Evolutionary conservation across 2,797 vertebrate species (phyloP).

Genomic region (Tinamus major): DNA sequence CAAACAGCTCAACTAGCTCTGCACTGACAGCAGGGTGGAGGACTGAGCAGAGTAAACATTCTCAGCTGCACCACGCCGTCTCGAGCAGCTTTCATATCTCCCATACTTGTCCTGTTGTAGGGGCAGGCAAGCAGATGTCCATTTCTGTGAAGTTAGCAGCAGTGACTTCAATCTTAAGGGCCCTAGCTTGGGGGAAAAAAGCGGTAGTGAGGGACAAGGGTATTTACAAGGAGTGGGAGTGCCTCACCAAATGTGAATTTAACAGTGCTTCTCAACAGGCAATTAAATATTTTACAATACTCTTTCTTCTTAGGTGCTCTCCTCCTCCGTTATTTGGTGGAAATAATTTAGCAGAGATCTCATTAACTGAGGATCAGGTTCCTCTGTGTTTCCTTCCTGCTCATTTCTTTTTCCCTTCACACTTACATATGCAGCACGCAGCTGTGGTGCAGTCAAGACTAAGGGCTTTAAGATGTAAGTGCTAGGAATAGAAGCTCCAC

Average conservation of each 20-base stretch:
- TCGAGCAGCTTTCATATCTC: not conserved
- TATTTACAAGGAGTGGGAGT: not conserved
- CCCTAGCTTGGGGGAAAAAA: not conserved
- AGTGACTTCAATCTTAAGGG: not conserved
- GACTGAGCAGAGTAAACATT: not conserved
- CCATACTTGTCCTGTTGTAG: not conserved
- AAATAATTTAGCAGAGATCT: not conserved
- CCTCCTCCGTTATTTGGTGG: not conserved
- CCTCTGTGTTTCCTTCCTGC: slow-evolving; percentile 27
- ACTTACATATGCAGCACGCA: fast-evolving
- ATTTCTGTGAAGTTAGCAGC: not conserved
- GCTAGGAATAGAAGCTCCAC: slow-evolving; percentile 6
- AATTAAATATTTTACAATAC: not conserved
- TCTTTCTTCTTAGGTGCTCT: not conserved
- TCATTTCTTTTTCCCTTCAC: slow-evolving; percentile 5
- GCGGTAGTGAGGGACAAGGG: not conserved
- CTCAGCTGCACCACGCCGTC: not conserved
- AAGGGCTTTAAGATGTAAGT: not conserved
- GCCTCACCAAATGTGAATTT: not conserved
- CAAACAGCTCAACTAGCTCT: not conserved
- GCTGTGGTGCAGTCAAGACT: not conserved
- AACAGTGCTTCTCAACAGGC: not conserved
- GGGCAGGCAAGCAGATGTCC: not conserved
- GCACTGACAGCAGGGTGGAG: not conserved
- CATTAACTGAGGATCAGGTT: slow-evolving; percentile 25